These are phyloP conservation scores for Zelostemma sp. DNA, from an alignment of 1,140 invertebrate species.

Conservation along the genomic window DNA sequence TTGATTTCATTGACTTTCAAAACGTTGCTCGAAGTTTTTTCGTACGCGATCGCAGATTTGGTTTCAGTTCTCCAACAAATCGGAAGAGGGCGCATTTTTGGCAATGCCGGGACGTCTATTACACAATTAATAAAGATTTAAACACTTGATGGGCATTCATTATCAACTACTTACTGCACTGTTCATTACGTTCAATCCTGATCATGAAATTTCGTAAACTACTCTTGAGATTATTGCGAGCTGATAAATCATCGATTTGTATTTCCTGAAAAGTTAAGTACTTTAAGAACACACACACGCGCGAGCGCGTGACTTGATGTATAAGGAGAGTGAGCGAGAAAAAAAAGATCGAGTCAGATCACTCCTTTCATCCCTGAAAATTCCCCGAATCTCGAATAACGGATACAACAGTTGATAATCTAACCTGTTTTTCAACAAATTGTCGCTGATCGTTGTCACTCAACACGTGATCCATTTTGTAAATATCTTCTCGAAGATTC, in stretches of 20 bases:
- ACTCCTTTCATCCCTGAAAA: too few species aligned
- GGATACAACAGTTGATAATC: neutral
- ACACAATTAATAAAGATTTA: constrained; percentile 8
- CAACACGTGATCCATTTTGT: constrained; percentile 54
- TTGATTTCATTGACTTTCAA: too few species aligned
- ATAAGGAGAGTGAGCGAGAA: too few species aligned
- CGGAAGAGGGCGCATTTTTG: neutral
- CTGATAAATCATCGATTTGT: constrained; percentile 30
- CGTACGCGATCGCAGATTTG: too few species aligned
- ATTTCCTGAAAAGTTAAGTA: constrained; percentile 10
- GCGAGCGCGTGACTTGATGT: too few species aligned
- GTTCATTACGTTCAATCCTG: constrained; percentile 38
- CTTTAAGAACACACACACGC: too few species aligned
- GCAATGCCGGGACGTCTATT: neutral
- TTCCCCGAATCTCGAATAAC: too few species aligned
- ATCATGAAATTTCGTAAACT: constrained; percentile 51
- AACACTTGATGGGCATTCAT: constrained; percentile 8
- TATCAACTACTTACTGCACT: constrained; percentile 30
- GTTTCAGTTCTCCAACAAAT: neutral
- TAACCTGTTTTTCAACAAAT: constrained; percentile 8
- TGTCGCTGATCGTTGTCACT: constrained; percentile 18
- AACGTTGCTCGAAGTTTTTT: too few species aligned
- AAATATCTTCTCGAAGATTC: constrained; percentile 45
- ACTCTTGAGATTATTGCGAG: constrained; percentile 36
- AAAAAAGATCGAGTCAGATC: too few species aligned